A percentile compares a stretch with the other conserved stretches of the same genome.
phyloP scores from a whole-genome alignment of 37 sponge, comb jelly and placozoan genomes.

The Amphimedon queenslandica region DNA sequence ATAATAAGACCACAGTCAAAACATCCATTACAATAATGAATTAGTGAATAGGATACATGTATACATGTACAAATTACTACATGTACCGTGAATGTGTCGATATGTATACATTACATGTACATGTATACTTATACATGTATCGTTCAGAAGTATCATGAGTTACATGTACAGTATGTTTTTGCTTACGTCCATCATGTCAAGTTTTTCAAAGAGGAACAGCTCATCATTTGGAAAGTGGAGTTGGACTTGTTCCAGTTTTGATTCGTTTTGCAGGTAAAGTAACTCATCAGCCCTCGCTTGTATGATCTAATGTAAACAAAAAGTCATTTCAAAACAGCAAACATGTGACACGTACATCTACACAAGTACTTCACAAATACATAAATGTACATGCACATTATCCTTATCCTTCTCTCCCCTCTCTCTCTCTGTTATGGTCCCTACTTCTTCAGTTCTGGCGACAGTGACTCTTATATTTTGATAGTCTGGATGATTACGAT shows the following conservation, averaged over 20 bases:
- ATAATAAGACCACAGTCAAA: too few species aligned
- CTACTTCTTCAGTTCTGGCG: conserved; percentile 17
- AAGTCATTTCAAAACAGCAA: too few species aligned
- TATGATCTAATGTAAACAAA: conserved; percentile 32
- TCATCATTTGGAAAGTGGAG: conserved; percentile 44
- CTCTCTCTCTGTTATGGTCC: too few species aligned
- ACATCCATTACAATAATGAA: too few species aligned
- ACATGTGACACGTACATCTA: too few species aligned
- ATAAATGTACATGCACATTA: too few species aligned
- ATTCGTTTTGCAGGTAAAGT: conserved; percentile 46
- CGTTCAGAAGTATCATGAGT: neutral
- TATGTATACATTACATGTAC: too few species aligned
- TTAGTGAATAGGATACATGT: too few species aligned
- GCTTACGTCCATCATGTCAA: conserved; percentile 51
- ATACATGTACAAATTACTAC: too few species aligned
- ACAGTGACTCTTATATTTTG: conserved; percentile 38
- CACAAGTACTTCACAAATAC: too few species aligned
- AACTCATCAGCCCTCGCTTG: conserved; percentile 42
- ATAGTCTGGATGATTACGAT: conserved; percentile 57
- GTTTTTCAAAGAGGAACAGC: conserved; percentile 29
- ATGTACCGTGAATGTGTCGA: too few species aligned
- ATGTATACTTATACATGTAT: neutral
- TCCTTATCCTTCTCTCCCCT: too few species aligned
- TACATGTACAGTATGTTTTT: neutral
- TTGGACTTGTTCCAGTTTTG: conserved; percentile 58